Base-by-base conservation (phyloP, 2,888 invertebrate species). In the Adelognathus sp. region DNA sequence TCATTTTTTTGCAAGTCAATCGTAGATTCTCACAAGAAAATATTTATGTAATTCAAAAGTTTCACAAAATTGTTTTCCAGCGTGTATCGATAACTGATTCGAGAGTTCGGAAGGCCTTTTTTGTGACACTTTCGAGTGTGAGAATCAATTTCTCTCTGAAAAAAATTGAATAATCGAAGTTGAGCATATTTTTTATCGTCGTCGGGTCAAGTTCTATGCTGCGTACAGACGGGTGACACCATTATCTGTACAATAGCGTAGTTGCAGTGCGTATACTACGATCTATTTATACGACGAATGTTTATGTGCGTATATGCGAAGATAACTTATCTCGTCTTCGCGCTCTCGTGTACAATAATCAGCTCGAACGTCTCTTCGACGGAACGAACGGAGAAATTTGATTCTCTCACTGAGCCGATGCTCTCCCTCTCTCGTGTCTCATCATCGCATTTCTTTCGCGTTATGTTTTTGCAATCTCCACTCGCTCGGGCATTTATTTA, bases 271-370 rank as follows among this genome's bases (percentile, higher is more conserved):
- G 56, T 18, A 5, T 31, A 21, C 21, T 27, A 39, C 36, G 39
- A 60, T 60, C 39, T 71, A 60, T 66, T 52, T 58, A 66, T 74
- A 41, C 39, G 46, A 60, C 36, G 21, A 66, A 29, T 7, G 50
- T 60, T 74, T 39, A 52, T 61, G 41, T 63, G 46, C 18, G 6
- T 29, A 50, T 1, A 18, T 24, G 27, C 16, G 27, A n/a, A 16
- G 61, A 61, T 61, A n/a, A 41, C 50, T 50, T 50, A 50, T 50
- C 50, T 4, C 6, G 11, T 24, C 21, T 24, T 24, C 21, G 11
- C 9, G n/a, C 5, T 50, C 50, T 50, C 50, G 24, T 21, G 14
- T n/a, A 7, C 7, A 18, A 18, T 5, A 71, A 24, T 27, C 29
- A 7, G 18, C 29, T 6, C 63, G 63, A 44, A 63, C 21, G 11